Percentiles rank a stretch among this genome's conserved stretches.
phyloP scores from a whole-genome alignment of 2,113 vertebrate genomes.

The Otolemur garnettii region DNA sequence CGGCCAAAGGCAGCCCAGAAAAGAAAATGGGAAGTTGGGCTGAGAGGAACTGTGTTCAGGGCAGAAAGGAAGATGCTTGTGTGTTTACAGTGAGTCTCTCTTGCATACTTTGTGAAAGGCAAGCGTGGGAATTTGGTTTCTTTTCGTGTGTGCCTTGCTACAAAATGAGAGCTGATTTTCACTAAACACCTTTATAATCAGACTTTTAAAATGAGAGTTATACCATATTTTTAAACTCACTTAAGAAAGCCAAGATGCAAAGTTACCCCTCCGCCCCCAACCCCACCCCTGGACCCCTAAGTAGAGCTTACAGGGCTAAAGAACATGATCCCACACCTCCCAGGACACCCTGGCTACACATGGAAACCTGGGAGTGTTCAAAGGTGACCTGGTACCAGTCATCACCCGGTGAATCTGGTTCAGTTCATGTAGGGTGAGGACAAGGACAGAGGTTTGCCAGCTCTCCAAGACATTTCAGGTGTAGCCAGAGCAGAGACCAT shows the following conservation, averaged over 20 bases:
- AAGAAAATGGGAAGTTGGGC: not conserved
- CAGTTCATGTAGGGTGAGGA: not conserved
- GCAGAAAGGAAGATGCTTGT: not conserved
- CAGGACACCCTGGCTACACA: not conserved
- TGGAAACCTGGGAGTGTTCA: not conserved
- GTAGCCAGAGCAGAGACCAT: not conserved
- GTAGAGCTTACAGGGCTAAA: not conserved
- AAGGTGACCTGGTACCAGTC: fast-evolving
- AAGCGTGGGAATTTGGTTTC: not conserved
- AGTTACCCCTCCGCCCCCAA: fast-evolving
- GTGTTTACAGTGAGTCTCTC: not conserved
- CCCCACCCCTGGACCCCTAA: fast-evolving
- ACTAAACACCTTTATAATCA: not conserved
- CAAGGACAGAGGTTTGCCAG: not conserved
- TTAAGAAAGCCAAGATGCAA: not conserved
- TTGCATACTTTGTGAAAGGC: not conserved
- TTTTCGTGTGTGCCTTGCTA: not conserved
- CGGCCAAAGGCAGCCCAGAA: not conserved
- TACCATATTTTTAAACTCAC: not conserved
- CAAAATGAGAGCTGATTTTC: not conserved
- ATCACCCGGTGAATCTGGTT: not conserved
- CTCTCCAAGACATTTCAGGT: not conserved
- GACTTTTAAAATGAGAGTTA: not conserved
- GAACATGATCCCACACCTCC: too few relatives aligned
- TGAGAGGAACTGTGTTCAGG: not conserved